Percentiles rank a stretch among this genome's conserved stretches.
These are phyloP conservation scores for Octonoba sinensis DNA, from an alignment of 2,888 invertebrate species.

Conservation along the genomic window DNA sequence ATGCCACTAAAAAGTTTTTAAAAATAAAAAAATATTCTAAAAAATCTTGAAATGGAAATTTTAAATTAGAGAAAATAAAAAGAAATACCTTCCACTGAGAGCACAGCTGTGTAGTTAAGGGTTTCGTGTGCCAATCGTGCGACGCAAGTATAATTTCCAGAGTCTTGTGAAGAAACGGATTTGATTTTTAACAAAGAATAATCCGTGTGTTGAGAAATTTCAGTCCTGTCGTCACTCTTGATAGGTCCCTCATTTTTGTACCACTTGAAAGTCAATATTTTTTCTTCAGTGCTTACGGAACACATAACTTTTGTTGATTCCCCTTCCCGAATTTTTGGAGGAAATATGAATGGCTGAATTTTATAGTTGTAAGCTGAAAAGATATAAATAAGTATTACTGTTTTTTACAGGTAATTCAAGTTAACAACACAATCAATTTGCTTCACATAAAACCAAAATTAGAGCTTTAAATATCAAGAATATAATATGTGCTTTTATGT, in stretches of 20 bases:
- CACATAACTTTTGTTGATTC: constrained; percentile 54
- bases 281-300: constrained; percentile 34
- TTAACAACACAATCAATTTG: too few relatives aligned
- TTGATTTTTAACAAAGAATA: constrained; percentile 47
- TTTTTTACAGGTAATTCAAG: too few relatives aligned
- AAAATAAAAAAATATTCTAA: too few relatives aligned
- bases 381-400: constrained; percentile 6
- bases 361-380: constrained; percentile 26
- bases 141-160: constrained; percentile 56
- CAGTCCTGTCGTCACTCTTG: constrained; percentile 4
- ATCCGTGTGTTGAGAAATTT: constrained; percentile 21
- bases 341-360: constrained; percentile 59
- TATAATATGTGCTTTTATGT: too few relatives aligned
- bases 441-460: too few relatives aligned
- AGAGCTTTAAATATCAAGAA: too few relatives aligned
- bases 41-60: too few relatives aligned
- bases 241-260: constrained; percentile 29
- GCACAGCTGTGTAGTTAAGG: constrained; percentile 29
- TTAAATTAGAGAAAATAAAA: too few relatives aligned
- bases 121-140: constrained; percentile 4
- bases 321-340: constrained; percentile 46
- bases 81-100: constrained; percentile 49
- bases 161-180: constrained; percentile 21
- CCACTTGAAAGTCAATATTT: constrained; percentile 48
- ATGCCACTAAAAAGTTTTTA: too few relatives aligned